Base-by-base conservation (phyloP, 2,888 invertebrate genomes). In the Ormia ochracea region DNA sequence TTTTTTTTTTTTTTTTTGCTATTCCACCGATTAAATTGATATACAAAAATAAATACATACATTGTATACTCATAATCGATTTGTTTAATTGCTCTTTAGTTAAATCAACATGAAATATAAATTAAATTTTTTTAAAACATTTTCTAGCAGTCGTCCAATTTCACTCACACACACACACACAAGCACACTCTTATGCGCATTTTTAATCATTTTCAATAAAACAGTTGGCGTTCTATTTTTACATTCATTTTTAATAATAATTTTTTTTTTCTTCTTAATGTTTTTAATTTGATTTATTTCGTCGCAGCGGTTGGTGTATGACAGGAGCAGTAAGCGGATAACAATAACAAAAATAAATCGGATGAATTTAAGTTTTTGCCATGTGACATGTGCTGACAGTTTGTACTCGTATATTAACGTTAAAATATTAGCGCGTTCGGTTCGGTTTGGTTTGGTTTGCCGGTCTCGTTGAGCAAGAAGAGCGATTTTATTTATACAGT, bases 21-120 rank as follows among this genome's bases (percentile, higher is more conserved):
- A n/a, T n/a, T n/a, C n/a, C n/a, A n/a, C n/a, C n/a, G n/a, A n/a
- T n/a, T n/a, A n/a, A n/a, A n/a, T n/a, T n/a, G n/a, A n/a, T n/a
- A n/a, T n/a, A n/a, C n/a, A n/a, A n/a, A n/a, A n/a, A n/a, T n/a
- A n/a, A n/a, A n/a, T n/a, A n/a, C n/a, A 12, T 17, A 23, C 19
- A 10, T 48, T 41, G 12, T 38, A 28, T 52, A 21, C 3, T 83
- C 63, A 84, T 59, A 78, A 81, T 54, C 81, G 81, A 81, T 69
- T 78, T 74, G 68, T 82, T 70, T 58, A 69, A 68, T 80, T 76
- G 65, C 45, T 56, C 28, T 73, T 73, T 52, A 52, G 59, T 59
- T 21, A 41, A 36, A 17, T 21, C n/a, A 28, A n/a, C 33, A 52
- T 36, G 50, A 23, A 58, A 54, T 17, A 19, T 7, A 41, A 2